phyloP scores from a whole-genome alignment of 2,113 vertebrate species.

The Periophthalmus modestus region DNA sequence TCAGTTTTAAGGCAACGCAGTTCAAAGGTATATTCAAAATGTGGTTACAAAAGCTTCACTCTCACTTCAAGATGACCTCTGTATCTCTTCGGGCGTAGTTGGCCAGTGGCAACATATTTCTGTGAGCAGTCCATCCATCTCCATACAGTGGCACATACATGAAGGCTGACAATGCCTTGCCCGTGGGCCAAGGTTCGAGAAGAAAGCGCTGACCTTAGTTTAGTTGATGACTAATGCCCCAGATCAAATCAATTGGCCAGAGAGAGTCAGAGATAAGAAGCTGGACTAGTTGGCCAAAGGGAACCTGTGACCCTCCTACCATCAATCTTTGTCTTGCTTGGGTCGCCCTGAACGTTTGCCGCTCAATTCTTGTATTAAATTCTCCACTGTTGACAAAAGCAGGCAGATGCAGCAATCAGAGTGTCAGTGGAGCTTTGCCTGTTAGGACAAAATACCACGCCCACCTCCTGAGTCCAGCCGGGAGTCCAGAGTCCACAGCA shows the following conservation, averaged over 20 bases:
- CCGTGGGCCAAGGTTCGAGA: conserved; percentile 22
- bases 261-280: conserved; percentile 84
- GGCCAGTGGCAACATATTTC: conserved; percentile 13
- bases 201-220: conserved; percentile 56
- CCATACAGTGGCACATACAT: conserved; percentile 53
- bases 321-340: conserved; percentile 89
- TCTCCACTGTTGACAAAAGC: conserved; percentile 73
- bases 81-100: not conserved
- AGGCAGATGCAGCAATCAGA: conserved; percentile 85
- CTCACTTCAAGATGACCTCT: conserved; percentile 17
- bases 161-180: conserved; percentile 40
- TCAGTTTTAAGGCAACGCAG: not conserved
- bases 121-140: conserved; percentile 35
- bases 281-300: conserved; percentile 77
- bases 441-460: conserved; percentile 56
- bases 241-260: conserved; percentile 90
- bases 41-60: not conserved
- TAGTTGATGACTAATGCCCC: conserved; percentile 84
- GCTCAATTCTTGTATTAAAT: conserved; percentile 78
- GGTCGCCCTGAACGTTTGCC: conserved; percentile 73
- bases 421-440: conserved; percentile 45
- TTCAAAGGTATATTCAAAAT: not conserved
- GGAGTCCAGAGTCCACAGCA: conserved; percentile 42
- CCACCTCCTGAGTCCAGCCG: conserved; percentile 45
- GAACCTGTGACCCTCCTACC: conserved; percentile 82